Percentiles rank a stretch among this genome's conserved stretches.
Conservation (phyloP, 1,140 invertebrate species). For the Drosophila ambigua region DNA sequence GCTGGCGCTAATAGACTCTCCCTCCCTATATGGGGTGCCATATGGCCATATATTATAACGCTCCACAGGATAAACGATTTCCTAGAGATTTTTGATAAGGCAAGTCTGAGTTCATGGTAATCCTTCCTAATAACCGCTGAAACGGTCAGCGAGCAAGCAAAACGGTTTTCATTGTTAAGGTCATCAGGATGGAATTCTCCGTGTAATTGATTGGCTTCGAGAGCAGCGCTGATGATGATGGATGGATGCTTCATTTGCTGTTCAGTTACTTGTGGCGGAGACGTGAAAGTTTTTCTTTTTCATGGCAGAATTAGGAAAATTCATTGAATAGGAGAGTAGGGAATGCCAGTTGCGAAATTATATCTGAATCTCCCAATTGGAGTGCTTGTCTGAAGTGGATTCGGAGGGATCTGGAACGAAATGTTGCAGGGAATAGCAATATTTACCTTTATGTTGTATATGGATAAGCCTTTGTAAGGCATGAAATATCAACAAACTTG, state of each 20-base stretch:
- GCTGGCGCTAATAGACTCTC: constrained; percentile 55
- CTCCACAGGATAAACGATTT: constrained; percentile 55
- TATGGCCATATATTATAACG: constrained; percentile 22
- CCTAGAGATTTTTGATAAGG: constrained; percentile 54
- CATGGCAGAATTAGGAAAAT: constrained; percentile 14
- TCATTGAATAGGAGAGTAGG: constrained; percentile 12
- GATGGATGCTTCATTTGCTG: constrained; percentile 71
- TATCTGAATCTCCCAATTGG: background rate
- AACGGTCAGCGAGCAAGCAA: constrained; percentile 49
- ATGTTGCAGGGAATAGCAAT: too few relatives aligned
- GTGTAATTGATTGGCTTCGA: constrained; percentile 64
- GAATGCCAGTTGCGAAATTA: background rate
- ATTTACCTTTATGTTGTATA: too few relatives aligned
- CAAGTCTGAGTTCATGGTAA: constrained; percentile 53
- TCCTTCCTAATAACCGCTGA: constrained; percentile 56
- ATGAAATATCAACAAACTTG: too few relatives aligned
- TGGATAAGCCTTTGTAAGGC: too few relatives aligned
- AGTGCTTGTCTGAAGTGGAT: constrained; percentile 11
- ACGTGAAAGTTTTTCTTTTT: constrained; percentile 8
- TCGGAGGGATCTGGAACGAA: background rate
- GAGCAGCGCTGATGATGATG: constrained; percentile 53
- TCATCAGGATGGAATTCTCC: constrained; percentile 21
- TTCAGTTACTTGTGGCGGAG: constrained; percentile 52
- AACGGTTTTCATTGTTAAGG: constrained; percentile 25
- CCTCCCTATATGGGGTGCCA: constrained; percentile 6